These are phyloP conservation scores for Alouatta palliata DNA, from an alignment of 2,113 vertebrate genomes.

Conservation along the genomic window DNA sequence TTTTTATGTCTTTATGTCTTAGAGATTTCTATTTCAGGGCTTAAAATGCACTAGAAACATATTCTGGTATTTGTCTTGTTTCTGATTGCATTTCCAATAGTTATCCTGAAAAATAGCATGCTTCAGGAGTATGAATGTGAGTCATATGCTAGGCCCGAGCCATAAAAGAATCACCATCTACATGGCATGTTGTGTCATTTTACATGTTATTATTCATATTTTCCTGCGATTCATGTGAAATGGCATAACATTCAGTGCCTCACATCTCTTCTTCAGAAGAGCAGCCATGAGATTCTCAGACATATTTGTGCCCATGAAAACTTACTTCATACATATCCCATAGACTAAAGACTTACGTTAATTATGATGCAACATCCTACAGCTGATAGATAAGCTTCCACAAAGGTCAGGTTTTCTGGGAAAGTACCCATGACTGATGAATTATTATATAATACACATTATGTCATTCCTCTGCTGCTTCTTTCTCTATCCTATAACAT, in stretches of 20 bases:
- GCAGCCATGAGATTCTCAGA: background rate
- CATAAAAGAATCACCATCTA: background rate
- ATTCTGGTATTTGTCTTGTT: background rate
- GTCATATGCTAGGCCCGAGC: background rate
- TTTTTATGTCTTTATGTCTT: background rate
- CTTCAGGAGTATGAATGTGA: background rate
- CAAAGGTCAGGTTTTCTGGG: background rate
- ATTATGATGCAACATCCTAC: background rate
- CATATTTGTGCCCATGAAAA: background rate
- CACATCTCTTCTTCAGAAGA: background rate
- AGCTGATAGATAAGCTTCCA: background rate
- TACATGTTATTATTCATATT: background rate
- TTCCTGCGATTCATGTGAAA: background rate
- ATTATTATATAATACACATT: background rate
- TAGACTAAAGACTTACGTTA: background rate
- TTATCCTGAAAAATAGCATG: background rate
- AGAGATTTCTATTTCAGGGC: background rate
- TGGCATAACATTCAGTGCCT: background rate
- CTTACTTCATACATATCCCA: background rate
- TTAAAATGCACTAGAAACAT: background rate
- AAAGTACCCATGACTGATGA: accelerated
- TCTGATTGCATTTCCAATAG: background rate
- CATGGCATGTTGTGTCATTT: background rate
- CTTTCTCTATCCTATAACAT: background rate
- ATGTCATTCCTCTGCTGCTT: background rate